Conservation (phyloP, 1,140 invertebrate species). For the Grapholita molesta region DNA sequence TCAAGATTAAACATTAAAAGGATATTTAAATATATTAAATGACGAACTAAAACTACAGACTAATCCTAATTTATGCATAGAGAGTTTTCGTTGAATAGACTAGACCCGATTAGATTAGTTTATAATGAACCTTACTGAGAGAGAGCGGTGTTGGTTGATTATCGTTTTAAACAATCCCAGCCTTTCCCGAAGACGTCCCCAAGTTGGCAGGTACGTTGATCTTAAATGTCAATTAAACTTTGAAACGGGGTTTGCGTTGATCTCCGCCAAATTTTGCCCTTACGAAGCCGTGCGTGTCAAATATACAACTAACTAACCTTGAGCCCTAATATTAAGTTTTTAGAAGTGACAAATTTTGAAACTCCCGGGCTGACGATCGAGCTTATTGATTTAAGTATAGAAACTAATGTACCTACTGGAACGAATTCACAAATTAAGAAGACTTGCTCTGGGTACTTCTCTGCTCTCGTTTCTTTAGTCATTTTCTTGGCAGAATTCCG, state of each 20-base stretch:
- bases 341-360: background rate
- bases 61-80: constrained; percentile 9
- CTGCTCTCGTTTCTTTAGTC: no score
- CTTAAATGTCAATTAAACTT: constrained; percentile 13
- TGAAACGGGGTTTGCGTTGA: background rate
- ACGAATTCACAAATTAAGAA: no score
- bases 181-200: background rate
- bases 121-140: background rate
- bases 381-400: background rate
- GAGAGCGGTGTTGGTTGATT: background rate
- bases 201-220: background rate
- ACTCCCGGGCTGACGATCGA: background rate
- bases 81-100: background rate
- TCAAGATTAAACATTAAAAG: background rate
- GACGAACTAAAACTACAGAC: background rate
- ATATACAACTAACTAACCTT: background rate
- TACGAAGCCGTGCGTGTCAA: background rate
- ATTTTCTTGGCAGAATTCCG: no score
- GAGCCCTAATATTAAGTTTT: background rate
- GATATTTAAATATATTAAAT: background rate
- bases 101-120: constrained; percentile 8
- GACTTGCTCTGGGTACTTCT: no score
- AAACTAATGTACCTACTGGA: no score
- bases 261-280: background rate
- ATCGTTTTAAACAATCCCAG: background rate